Conservation (phyloP, 2,888 invertebrate species). For the Lasiommata megera region DNA sequence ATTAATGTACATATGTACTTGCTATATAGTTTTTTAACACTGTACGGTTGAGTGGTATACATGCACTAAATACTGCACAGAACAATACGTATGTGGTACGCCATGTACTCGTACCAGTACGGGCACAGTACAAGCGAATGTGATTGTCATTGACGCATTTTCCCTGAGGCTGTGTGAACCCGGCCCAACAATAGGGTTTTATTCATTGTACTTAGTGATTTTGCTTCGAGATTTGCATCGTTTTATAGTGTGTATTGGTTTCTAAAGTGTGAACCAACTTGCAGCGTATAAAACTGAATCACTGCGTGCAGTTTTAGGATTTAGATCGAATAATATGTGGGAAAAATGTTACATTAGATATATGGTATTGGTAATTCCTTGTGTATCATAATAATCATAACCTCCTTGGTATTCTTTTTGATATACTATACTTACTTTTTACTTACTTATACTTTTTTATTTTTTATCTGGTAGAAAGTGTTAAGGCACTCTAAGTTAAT, state of each 20-base stretch:
- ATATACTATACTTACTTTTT: too few species aligned
- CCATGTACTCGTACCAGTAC: neutral
- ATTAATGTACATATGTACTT: conserved; percentile 16
- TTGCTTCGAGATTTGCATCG: conserved; percentile 27
- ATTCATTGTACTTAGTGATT: conserved; percentile 29
- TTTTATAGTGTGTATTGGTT: conserved; percentile 6
- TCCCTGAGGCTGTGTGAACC: conserved; percentile 32
- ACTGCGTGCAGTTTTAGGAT: too few species aligned
- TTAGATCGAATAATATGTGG: too few species aligned
- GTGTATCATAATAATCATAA: too few species aligned
- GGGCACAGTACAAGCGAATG: conserved; percentile 18
- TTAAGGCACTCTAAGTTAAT: too few species aligned
- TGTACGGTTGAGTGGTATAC: conserved; percentile 53
- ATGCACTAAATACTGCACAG: conserved; percentile 56
- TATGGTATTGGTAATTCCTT: too few species aligned
- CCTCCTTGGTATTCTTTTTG: too few species aligned
- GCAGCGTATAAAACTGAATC: neutral
- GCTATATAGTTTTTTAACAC: conserved; percentile 38
- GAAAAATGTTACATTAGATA: too few species aligned
- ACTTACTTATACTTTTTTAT: too few species aligned
- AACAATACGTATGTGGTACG: conserved; percentile 44
- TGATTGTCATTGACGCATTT: conserved; percentile 32
- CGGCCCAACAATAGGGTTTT: conserved; percentile 26
- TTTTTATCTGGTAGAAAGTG: too few species aligned
- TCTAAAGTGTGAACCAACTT: neutral